These are phyloP conservation scores for Emydoidea blandingii DNA, from an alignment of 2,797 vertebrate genomes.

Conservation along the genomic window DNA sequence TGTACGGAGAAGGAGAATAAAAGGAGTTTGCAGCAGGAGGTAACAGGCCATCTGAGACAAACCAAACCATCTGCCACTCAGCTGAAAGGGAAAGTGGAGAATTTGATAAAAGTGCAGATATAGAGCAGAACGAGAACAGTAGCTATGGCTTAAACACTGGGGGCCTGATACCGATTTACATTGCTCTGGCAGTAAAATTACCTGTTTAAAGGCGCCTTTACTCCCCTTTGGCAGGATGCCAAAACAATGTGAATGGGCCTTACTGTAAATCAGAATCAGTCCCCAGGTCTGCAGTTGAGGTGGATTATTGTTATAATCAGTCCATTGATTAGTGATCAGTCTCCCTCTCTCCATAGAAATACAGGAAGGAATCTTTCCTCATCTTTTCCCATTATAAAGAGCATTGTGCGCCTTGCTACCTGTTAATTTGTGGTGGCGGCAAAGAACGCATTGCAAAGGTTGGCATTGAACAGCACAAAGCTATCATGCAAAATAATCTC, in stretches of 20 bases:
- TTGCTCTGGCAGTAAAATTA: not conserved
- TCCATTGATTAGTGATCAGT: constrained; percentile 53
- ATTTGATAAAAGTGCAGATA: not conserved
- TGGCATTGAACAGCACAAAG: not conserved
- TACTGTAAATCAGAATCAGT: constrained; percentile 51
- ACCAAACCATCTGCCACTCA: constrained; percentile 58
- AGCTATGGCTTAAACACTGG: not conserved
- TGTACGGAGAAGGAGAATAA: not conserved
- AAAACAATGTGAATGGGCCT: constrained; percentile 25
- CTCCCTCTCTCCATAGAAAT: constrained; percentile 13
- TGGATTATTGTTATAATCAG: constrained; percentile 51
- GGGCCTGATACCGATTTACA: not conserved
- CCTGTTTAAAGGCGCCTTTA: fast-evolving
- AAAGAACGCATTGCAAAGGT: not conserved
- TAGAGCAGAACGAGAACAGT: not conserved
- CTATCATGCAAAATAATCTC: not conserved
- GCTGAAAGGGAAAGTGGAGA: constrained; percentile 4
- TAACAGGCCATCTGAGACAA: constrained; percentile 14
- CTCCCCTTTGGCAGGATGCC: not conserved
- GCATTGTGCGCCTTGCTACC: not conserved
- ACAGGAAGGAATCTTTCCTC: constrained; percentile 45
- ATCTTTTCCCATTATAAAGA: not conserved
- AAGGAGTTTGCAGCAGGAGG: constrained; percentile 47
- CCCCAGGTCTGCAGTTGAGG: not conserved
- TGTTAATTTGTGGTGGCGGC: not conserved